Evolutionary conservation across 1,140 invertebrate species (phyloP), one percentile per base, ranked within the genome.

Genomic region (Agraylea sexmaculata): DNA sequence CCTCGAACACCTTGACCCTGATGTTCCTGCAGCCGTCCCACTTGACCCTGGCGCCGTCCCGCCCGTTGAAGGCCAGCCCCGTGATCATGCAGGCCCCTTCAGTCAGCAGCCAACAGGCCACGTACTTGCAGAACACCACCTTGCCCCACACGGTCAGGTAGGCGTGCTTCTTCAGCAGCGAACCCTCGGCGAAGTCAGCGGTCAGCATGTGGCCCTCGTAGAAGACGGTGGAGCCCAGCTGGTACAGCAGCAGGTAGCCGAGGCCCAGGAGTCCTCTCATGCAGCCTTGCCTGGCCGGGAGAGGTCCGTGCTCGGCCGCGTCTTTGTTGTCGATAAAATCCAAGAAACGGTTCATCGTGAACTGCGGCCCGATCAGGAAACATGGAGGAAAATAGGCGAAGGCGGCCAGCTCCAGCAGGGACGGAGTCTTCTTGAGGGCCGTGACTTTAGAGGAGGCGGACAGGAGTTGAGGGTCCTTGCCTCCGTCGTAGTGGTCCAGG

Each of bases 351-450:
- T 69, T 74, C 74, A 87, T 83, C 8, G 82, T 79, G 62, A 90
- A 93, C 62, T 93, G 85, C 0, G 92, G 92, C 5, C 91, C 92
- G 36, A 94, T 81, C 23, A 96, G 58, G 58, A 88, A 93, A 16
- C 80, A 80, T 3, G 84, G 78, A 17, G 89, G 88, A 56, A 91
- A 94, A 53, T 83, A 90, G 1, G 74, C 67, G 55, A 83, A 87
- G 0, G 78, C 87, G 37, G 80, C 66, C 15, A 88, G 66, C 61
- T 94, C 85, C 12, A 91, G 50, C 1, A 92, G 55, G 3, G 74
- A 68, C 2, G 91, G 89, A 6, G 64, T 51, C 15, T 67, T 50
- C 11, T 53, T 56, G 10, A 95, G 53, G 0, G 78, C 76, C 2
- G 77, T 78, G 45, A 74, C 66, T 51, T 82, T 78, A 52, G 82